Base-by-base conservation (phyloP, 2,888 invertebrate genomes). In the Anaspis maculata region DNA sequence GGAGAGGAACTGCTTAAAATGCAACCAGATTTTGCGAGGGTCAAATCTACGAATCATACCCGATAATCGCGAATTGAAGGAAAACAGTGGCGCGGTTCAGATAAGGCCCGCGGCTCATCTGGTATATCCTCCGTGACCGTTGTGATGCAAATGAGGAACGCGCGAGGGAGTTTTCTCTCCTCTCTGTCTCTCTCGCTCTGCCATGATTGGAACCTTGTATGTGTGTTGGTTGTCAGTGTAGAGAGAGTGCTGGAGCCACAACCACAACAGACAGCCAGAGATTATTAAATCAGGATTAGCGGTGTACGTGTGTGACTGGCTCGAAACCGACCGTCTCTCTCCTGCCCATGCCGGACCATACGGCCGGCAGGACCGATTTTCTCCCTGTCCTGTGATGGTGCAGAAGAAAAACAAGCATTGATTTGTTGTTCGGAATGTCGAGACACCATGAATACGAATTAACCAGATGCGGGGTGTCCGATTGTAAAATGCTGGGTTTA, bases 141-240 rank as follows among this genome's bases (percentile, higher is more conserved):
- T 59, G 54, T 58, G 50, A 57, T 57, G 54, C 51, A 57, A 58
- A 58, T 57, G 50, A 52, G 51, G 44, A 32, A 32, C 15, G 27
- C 37, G 47, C 37, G 53, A 44, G 58, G 58, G 45, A 69, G 70
- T 70, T 68, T 33, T 27, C 16, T 13, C 27, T 13, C 27, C 15
- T 15, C 7, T n/a, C 15, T 16, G 13, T 13, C 16, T 30, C 21
- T 30, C 30, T 25, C 32, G 16, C 69, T 70, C 70, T 70, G 70
- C 69, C 70, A 72, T 72, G 70, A 71, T 72, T 70, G 69, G 68
- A 58, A 64, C 62, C 59, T n/a, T n/a, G n/a, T n/a, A n/a, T n/a
- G n/a, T n/a, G n/a, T n/a, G 62, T 63, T 61, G 59, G 62, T 64
- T 54, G 56, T 56, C 56, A 54, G 55, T 51, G 55, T 44, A 48